Percentiles rank a stretch among this genome's conserved stretches.
These are phyloP conservation scores for Trachemys scripta DNA, from an alignment of 2,113 vertebrate genomes.

Conservation along the genomic window DNA sequence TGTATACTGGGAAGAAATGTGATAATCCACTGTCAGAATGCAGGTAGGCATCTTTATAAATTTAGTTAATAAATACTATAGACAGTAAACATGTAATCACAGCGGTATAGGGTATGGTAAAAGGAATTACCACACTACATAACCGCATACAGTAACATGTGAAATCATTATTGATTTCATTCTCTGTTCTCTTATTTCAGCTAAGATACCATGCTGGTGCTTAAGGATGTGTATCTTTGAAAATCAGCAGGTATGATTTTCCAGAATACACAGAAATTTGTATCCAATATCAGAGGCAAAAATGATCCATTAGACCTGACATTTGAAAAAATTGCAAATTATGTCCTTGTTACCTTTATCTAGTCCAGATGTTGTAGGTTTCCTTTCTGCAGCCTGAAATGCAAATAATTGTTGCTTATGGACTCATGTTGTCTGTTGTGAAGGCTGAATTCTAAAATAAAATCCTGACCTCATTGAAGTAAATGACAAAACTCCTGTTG, in stretches of 20 bases:
- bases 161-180: conserved; percentile 31
- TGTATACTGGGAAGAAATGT: background rate
- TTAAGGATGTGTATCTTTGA: conserved; percentile 44
- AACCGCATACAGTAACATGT: background rate
- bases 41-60: background rate
- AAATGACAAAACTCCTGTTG: conserved; percentile 27
- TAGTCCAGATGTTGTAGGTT: conserved; percentile 23
- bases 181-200: background rate
- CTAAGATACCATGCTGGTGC: background rate
- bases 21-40: background rate
- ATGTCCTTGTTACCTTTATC: background rate
- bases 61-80: background rate
- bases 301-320: conserved; percentile 17
- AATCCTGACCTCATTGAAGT: conserved; percentile 27
- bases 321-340: conserved; percentile 20
- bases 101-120: background rate
- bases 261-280: conserved; percentile 16
- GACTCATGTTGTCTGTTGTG: conserved; percentile 15
- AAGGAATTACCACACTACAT: background rate
- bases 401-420: background rate
- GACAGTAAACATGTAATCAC: background rate
- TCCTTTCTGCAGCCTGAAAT: conserved; percentile 11
- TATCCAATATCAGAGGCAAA: conserved; percentile 21
- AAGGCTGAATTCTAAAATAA: background rate
- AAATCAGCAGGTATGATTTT: conserved; percentile 50